Conservation (phyloP, 2,113 vertebrate genomes). For the Cyphomyrus discorhynchus region DNA sequence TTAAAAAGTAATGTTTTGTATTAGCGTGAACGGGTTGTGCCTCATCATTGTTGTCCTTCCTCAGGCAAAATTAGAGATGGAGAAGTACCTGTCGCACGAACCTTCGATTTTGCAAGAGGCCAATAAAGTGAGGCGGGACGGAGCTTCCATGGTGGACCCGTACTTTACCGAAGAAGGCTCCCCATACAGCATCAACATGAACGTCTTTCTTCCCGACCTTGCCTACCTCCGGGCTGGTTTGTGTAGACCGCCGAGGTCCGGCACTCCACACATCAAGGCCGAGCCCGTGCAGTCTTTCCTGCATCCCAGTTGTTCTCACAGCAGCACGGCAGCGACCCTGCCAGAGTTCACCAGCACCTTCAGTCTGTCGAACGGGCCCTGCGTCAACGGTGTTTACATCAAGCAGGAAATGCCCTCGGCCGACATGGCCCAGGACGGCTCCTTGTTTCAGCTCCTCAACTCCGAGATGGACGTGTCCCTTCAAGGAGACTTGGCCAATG, state of each 20-base stretch:
- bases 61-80: conserved; percentile 90
- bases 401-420: conserved; percentile 84
- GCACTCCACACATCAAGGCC: conserved; percentile 78
- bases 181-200: conserved; percentile 94
- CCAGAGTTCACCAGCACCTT: conserved; percentile 81
- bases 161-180: conserved; percentile 79
- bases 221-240: conserved; percentile 81
- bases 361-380: conserved; percentile 61
- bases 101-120: conserved; percentile 61
- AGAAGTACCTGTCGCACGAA: conserved; percentile 75
- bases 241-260: conserved; percentile 76
- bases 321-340: conserved; percentile 58
- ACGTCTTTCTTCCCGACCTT: conserved; percentile 81
- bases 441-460: conserved; percentile 85
- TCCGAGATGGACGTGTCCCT: conserved; percentile 79
- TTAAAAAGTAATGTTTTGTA: background rate
- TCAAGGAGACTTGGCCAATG: conserved; percentile 64
- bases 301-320: conserved; percentile 69
- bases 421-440: conserved; percentile 77
- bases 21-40: background rate
- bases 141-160: conserved; percentile 74
- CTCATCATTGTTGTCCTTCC: conserved; percentile 28
- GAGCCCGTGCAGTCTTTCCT: conserved; percentile 74
- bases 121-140: conserved; percentile 77
- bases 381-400: conserved; percentile 73